Conservation (phyloP, 2,888 invertebrate species). For the Drosophila nr. perissopoda region DNA sequence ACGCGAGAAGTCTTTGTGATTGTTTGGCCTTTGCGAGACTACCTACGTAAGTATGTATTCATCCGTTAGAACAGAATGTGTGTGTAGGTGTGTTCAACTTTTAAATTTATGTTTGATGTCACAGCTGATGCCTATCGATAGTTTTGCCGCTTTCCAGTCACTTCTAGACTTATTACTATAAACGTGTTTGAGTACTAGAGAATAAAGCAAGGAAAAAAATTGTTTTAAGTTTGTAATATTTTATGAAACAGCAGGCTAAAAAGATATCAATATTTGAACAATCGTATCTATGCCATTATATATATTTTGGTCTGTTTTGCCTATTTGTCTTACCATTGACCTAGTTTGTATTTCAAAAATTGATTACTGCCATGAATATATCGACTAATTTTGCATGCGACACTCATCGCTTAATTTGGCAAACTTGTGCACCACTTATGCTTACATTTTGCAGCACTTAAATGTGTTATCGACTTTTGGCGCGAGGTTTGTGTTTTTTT, state of each 20-base stretch:
- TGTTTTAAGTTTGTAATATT: background rate
- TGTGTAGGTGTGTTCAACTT: constrained; percentile 19
- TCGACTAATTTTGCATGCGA: background rate
- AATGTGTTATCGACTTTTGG: background rate
- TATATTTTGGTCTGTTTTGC: background rate
- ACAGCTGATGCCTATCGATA: constrained; percentile 49
- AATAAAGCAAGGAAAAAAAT: background rate
- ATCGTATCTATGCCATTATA: background rate
- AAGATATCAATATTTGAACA: background rate
- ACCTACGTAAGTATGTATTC: constrained; percentile 51
- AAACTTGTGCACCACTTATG: background rate
- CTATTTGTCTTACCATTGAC: background rate
- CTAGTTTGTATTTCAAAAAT: background rate
- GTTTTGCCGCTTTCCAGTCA: background rate
- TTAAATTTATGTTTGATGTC: constrained; percentile 30
- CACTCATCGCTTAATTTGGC: background rate
- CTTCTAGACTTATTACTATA: background rate
- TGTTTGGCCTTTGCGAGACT: constrained; percentile 65
- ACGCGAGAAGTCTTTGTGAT: constrained; percentile 49
- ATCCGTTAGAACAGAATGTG: constrained; percentile 45
- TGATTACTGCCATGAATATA: background rate
- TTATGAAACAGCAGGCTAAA: background rate
- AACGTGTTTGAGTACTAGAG: background rate
- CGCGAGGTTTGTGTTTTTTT: background rate
- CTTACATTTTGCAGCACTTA: background rate